Evolutionary conservation across 2,888 invertebrate genomes (phyloP).

Genomic region (Pheosia gnoma): DNA sequence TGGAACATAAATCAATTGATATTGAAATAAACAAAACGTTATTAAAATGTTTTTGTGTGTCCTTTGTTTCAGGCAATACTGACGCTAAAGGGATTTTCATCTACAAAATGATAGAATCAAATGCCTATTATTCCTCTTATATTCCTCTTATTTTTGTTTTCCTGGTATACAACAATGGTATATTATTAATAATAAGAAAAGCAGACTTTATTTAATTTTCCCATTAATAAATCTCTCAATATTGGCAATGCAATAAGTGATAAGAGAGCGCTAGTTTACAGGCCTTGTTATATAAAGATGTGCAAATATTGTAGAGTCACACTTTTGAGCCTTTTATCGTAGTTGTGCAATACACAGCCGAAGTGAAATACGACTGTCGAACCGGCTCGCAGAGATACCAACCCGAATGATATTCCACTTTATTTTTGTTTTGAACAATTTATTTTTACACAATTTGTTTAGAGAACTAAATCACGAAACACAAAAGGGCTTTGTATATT

Average conservation of each 20-base stretch:
- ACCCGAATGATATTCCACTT: conserved; percentile 23
- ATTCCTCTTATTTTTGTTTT: no score
- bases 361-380: conserved; percentile 54
- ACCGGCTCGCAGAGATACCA: conserved; percentile 42
- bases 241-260: not conserved
- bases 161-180: no score
- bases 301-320: conserved; percentile 42
- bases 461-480: conserved; percentile 1
- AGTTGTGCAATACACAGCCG: conserved; percentile 48
- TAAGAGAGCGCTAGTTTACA: not conserved
- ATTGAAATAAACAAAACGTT: not conserved
- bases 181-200: no score
- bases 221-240: not conserved
- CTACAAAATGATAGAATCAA: no score
- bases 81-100: no score
- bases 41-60: not conserved
- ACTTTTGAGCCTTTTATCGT: conserved; percentile 71
- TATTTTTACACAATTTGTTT: not conserved
- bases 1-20: conserved; percentile 3
- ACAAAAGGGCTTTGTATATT: not conserved
- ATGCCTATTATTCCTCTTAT: no score
- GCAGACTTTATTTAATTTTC: no score
- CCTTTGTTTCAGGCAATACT: not conserved
- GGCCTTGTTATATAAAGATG: conserved; percentile 36
- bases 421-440: conserved; percentile 30